Conservation (phyloP, 2,888 invertebrate species). For the Rhagonycha lutea region DNA sequence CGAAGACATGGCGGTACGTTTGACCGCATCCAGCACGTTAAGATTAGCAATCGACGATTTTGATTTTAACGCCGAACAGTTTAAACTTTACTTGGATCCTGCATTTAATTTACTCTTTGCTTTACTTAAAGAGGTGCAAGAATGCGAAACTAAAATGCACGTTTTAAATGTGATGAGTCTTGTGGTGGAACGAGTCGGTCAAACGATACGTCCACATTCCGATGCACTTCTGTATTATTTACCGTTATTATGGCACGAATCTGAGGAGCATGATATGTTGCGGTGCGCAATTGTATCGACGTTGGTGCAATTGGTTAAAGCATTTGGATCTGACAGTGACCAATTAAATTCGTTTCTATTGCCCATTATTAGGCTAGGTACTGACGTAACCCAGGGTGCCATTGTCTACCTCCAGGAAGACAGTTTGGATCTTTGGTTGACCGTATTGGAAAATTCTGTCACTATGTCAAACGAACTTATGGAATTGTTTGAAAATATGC, state of each 20-base stretch:
- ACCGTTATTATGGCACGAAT: conserved; percentile 87
- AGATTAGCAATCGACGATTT: conserved; percentile 88
- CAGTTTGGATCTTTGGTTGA: conserved; percentile 87
- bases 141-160: conserved; percentile 96
- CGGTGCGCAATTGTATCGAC: conserved; percentile 89
- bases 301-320: conserved; percentile 82
- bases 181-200: conserved; percentile 84
- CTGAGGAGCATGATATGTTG: conserved; percentile 86
- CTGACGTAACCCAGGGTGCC: conserved; percentile 55
- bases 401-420: conserved; percentile 93
- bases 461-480: conserved; percentile 68
- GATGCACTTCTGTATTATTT: conserved; percentile 79
- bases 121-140: conserved; percentile 82
- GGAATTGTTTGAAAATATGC: conserved; percentile 74
- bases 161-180: conserved; percentile 88
- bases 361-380: conserved; percentile 40
- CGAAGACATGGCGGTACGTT: conserved; percentile 87
- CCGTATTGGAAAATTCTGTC: conserved; percentile 78
- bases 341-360: conserved; percentile 67
- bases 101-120: conserved; percentile 80
- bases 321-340: conserved; percentile 60
- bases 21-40: conserved; percentile 85
- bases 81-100: conserved; percentile 80
- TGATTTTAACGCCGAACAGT: conserved; percentile 86
- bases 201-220: conserved; percentile 71